Evolutionary conservation across 2,797 vertebrate species (phyloP), one percentile per base, ranked within the genome.

Genomic region (Liparis tanakae): DNA sequence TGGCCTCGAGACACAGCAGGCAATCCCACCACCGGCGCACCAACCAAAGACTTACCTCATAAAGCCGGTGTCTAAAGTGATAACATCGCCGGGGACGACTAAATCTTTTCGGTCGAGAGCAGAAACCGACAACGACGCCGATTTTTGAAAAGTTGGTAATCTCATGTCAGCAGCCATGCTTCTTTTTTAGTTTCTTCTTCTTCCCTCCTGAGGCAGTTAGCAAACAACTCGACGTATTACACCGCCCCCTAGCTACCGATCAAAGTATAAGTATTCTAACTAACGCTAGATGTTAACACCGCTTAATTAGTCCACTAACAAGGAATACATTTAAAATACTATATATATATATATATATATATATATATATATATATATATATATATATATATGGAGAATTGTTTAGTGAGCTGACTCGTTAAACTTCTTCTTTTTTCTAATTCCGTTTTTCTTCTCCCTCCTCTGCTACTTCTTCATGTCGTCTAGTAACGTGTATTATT

Each of bases 51-150:
- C 83, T 7, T 64, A 99, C 98, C 98, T 96, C 98, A 99, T 99
- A 78, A 98, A 99, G 10, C 97, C 97, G 0, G 96, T 95, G 87
- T 99, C 97, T n/a, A 96, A 95, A 22, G 98, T 99, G 85, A 99
- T 98, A 1, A 96, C 96, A 93, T 99, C 98, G 1, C 98, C 98
- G 0, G 97, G 98, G 0, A 96, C 96, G 20, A 99, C 97, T 69
- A 99, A 75, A 70, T 97, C 96, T 76, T 95, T 96, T 44, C 92
- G 90, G 2, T 88, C 80, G 0, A 87, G 87, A 6, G 81, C 76
- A 70, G 85, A 81, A 57, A 18, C 22, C 0, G 83, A 51, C 0
- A 90, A 2, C 6, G 68, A 88, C 12, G 93, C 74, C 0, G 86
- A 57, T 48, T 93, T 95, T 0, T 94, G 93, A 2, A 85, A 50